Evolutionary conservation across 1,140 invertebrate genomes (phyloP), one percentile per base, ranked within the genome.

Genomic region (Drosophila fuyamai): DNA sequence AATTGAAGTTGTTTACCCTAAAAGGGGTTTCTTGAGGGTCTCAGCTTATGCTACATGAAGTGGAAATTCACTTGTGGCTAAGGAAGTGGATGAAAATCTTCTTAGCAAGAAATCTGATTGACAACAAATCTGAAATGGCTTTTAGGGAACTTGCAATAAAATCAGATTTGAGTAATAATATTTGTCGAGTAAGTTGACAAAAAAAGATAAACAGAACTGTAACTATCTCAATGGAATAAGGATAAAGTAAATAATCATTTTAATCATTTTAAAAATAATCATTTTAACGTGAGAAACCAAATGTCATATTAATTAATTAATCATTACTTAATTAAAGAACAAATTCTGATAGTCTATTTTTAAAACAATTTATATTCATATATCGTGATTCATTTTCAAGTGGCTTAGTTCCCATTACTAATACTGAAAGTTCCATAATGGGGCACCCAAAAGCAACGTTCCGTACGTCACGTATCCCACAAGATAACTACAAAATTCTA

Each of bases 61-160:
- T 50, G 77, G 46, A 77, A 85, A 85, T 65, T 71, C 58, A 63
- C 70, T 84, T 78, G 68, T 66, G 63, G 59, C 43, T 58, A n/a
- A 23, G 38, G 7, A 41, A 50, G 23, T 58, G 43, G 43, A 29
- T 53, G 48, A 44, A 47, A 70, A 70, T 67, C 66, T 12, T 9
- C 48, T 70, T 40, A 56, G 50, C 65, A 10, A 6, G 35, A 18
- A 70, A 48, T 40, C 36, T 48, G 67, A 78, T 74, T 81, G 67
- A 82, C 61, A 82, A 71, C 36, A 38, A 58, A 71, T 58, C 51
- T 43, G 4, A 8, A 4, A 47, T n/a, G 23, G 65, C 41, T 38
- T n/a, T 35, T 29, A 14, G 9, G 36, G 5, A 40, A 29, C 18
- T 44, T 18, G 62, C 48, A 32, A 70, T 32, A 70, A 70, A 70